phyloP scores from a whole-genome alignment of 2,888 invertebrate species.

The Coremacera marginata region DNA sequence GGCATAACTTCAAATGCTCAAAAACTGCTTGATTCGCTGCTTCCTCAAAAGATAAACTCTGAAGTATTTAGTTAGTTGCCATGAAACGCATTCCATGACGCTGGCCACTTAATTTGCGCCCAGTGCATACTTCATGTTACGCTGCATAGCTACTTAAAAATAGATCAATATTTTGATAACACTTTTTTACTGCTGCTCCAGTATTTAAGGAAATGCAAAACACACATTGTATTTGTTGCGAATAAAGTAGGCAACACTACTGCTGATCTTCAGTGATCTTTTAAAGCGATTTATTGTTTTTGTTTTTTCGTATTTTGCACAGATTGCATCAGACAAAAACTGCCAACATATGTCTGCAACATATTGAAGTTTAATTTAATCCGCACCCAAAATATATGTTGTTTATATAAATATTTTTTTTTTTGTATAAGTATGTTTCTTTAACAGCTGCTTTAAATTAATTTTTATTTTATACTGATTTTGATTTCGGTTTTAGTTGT shows the following conservation, averaged over 20 bases:
- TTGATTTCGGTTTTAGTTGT: not conserved
- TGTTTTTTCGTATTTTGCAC: not conserved
- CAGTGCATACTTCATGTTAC: not conserved
- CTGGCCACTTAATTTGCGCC: conserved; percentile 15
- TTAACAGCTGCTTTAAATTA: not conserved
- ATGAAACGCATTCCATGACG: not conserved
- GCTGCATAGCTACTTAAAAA: not conserved
- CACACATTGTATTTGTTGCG: too few species aligned
- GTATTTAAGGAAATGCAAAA: too few species aligned
- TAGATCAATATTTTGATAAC: conserved; percentile 7
- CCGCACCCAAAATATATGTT: not conserved
- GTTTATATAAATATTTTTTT: not conserved
- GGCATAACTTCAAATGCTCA: not conserved
- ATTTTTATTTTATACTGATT: too few species aligned
- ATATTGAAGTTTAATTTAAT: conserved; percentile 5
- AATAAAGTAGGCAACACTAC: not conserved
- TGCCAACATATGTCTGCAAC: not conserved
- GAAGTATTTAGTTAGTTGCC: not conserved
- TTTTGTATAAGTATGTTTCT: not conserved
- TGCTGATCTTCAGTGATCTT: not conserved
- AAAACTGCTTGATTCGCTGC: not conserved
- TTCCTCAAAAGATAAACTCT: conserved; percentile 26
- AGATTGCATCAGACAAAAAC: not conserved
- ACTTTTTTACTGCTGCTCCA: too few species aligned
- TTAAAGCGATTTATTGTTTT: not conserved